A percentile compares a stretch with the other conserved stretches of the same genome.
phyloP scores from a whole-genome alignment of 1,140 invertebrate species.

The Mesaphorura yosii region DNA sequence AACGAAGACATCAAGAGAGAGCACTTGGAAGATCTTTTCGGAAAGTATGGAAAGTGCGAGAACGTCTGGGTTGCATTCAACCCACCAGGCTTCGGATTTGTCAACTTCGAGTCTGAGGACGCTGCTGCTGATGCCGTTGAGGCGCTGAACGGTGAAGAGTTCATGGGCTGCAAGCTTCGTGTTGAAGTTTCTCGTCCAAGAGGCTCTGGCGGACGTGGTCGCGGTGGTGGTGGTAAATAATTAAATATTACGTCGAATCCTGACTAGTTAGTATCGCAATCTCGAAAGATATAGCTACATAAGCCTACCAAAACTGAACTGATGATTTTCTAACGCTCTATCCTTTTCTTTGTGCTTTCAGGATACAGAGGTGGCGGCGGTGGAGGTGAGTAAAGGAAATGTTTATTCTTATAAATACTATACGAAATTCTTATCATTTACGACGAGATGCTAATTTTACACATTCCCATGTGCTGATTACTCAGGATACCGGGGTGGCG shows the following conservation, averaged over 20 bases:
- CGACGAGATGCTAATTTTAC: no score
- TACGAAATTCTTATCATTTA: no score
- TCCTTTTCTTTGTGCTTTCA: no score
- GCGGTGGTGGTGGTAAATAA: constrained; percentile 37
- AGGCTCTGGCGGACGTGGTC: constrained; percentile 41
- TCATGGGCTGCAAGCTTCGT: constrained; percentile 56
- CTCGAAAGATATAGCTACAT: background rate
- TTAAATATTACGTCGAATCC: background rate
- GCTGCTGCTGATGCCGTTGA: constrained; percentile 89
- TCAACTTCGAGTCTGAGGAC: constrained; percentile 89
- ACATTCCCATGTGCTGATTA: constrained; percentile 1
- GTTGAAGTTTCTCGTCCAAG: constrained; percentile 67
- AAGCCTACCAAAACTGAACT: no score
- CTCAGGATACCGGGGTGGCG: constrained; percentile 34
- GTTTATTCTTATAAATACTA: no score
- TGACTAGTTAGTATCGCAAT: background rate
- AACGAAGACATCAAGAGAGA: constrained; percentile 73
- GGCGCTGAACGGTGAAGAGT: constrained; percentile 67
- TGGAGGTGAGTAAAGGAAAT: no score
- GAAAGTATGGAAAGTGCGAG: constrained; percentile 80
- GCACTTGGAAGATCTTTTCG: constrained; percentile 70
- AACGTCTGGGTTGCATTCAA: constrained; percentile 92
- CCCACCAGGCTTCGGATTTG: constrained; percentile 94
- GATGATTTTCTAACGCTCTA: no score
- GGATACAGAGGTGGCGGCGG: no score